Percentiles rank a stretch among this genome's conserved stretches.
These are phyloP conservation scores for Tetragonisca angustula DNA, from an alignment of 2,888 invertebrate genomes.

Conservation along the genomic window DNA sequence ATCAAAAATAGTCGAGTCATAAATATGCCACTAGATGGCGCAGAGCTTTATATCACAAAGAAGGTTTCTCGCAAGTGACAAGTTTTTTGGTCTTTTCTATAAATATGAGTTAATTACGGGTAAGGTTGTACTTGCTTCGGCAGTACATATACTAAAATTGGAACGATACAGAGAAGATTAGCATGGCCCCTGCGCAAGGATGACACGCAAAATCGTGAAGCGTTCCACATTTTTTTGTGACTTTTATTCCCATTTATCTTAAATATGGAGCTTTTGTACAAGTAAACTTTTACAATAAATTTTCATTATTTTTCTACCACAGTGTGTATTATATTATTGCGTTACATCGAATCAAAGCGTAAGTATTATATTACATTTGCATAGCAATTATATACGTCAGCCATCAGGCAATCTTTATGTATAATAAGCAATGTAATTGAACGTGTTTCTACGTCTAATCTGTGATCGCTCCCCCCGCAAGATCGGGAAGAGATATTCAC, in stretches of 20 bases:
- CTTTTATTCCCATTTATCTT: background rate
- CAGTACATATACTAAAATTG: conserved; percentile 94
- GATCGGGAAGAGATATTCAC: conserved; percentile 49
- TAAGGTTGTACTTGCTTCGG: conserved; percentile 88
- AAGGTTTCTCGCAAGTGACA: conserved; percentile 46
- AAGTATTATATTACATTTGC: background rate
- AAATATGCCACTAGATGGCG: conserved; percentile 27
- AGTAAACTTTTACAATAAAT: background rate
- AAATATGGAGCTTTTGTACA: background rate
- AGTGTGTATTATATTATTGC: background rate
- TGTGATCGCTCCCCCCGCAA: conserved; percentile 7
- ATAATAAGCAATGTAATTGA: conserved; percentile 20
- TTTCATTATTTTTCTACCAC: background rate
- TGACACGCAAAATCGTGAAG: conserved; percentile 97
- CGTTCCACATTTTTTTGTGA: conserved; percentile 89
- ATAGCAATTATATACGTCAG: conserved; percentile 14
- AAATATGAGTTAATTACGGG: conserved; percentile 9
- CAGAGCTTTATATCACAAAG: fast-evolving
- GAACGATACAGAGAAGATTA: conserved; percentile 89
- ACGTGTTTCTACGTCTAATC: conserved; percentile 40
- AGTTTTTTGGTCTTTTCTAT: fast-evolving
- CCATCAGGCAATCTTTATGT: conserved; percentile 27
- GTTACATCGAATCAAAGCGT: background rate
- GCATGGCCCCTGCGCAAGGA: conserved; percentile 84
- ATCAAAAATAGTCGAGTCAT: background rate